Evolutionary conservation across 92 coral and sea anemone genomes (phyloP).

Genomic region (Umimayanthus kanabou): DNA sequence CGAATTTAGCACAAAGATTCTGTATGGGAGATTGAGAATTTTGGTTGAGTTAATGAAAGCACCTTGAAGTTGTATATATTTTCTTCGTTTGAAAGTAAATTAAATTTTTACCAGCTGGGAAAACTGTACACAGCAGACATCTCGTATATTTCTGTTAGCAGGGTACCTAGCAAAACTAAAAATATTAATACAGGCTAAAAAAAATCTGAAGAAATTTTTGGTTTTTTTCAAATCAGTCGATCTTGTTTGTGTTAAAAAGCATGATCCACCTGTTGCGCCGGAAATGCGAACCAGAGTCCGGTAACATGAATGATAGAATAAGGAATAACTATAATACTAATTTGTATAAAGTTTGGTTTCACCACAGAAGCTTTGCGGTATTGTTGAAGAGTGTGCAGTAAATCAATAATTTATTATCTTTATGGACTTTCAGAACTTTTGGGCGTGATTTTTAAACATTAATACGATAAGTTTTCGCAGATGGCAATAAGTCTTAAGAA

Average conservation of each 20-base stretch:
- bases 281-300: neutral
- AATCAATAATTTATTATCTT: neutral
- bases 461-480: neutral
- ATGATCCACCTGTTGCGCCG: conserved; percentile 31
- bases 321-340: neutral
- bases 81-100: neutral
- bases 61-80: neutral
- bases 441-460: neutral
- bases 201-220: neutral
- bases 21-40: too few relatives aligned
- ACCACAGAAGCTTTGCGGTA: neutral
- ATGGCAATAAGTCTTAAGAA: neutral
- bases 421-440: neutral
- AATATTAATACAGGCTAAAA: neutral
- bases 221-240: neutral
- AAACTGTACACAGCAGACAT: neutral
- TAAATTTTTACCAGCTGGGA: neutral
- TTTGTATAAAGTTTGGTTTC: neutral
- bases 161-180: too few relatives aligned
- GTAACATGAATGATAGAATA: neutral
- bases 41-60: neutral
- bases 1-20: neutral
- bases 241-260: neutral
- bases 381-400: neutral
- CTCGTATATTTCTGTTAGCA: too few relatives aligned